Conservation (phyloP, 2,113 vertebrate species). For the Euleptes europaea region DNA sequence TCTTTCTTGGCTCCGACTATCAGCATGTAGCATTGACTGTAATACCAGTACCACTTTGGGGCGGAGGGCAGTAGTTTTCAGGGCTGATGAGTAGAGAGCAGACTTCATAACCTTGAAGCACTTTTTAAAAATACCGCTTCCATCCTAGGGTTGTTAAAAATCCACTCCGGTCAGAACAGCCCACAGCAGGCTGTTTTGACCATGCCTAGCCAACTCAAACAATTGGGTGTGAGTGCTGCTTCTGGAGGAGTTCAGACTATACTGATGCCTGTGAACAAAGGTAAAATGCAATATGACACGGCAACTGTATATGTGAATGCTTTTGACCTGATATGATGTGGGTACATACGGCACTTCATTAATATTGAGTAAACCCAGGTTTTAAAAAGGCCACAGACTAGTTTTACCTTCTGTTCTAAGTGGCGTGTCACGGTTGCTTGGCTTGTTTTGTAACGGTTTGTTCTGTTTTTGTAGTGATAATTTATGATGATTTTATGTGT, state of each 20-base stretch:
- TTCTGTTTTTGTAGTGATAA: no score
- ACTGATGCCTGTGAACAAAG: slow-evolving; percentile 94
- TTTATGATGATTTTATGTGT: no score
- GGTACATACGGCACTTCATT: not conserved
- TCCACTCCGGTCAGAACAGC: slow-evolving; percentile 87
- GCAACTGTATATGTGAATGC: not conserved
- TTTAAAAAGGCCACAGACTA: no score
- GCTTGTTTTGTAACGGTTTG: no score
- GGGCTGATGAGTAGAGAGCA: not conserved
- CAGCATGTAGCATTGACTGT: not conserved
- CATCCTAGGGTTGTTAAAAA: slow-evolving; percentile 89
- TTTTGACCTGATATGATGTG: not conserved
- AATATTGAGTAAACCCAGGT: not conserved
- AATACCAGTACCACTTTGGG: not conserved
- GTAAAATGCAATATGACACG: slow-evolving; percentile 63
- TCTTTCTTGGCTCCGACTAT: not conserved
- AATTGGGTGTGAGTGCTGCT: slow-evolving; percentile 83
- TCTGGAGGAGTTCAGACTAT: slow-evolving; percentile 88
- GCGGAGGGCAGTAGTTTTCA: not conserved
- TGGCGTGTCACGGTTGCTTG: no score
- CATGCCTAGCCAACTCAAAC: slow-evolving; percentile 93
- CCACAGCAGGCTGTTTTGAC: slow-evolving; percentile 92
- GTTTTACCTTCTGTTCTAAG: no score
- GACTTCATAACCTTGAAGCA: not conserved
- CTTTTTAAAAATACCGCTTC: slow-evolving; percentile 50